Conservation (phyloP, 2,113 vertebrate species). For the Brachyistius frenatus region DNA sequence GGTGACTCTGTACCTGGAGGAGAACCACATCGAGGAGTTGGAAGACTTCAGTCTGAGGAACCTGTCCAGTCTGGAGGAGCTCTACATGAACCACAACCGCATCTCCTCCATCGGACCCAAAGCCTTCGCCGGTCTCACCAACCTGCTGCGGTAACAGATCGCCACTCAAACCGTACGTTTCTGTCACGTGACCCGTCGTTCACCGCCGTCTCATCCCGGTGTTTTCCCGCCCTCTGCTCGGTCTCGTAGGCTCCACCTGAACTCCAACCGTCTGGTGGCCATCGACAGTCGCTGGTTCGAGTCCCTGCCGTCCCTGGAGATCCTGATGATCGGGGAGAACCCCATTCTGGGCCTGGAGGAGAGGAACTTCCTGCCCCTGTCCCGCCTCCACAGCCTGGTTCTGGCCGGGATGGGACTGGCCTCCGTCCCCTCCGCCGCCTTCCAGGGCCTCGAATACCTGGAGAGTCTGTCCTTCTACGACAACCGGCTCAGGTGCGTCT, state of each 20-base stretch:
- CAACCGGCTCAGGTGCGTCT: conserved; percentile 79
- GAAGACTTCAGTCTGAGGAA: conserved; percentile 84
- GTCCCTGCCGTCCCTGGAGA: conserved; percentile 87
- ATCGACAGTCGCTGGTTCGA: conserved; percentile 88
- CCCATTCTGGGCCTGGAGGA: conserved; percentile 85
- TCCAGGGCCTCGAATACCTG: conserved; percentile 85
- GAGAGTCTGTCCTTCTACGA: conserved; percentile 89
- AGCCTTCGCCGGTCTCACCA: conserved; percentile 85
- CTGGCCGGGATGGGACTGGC: conserved; percentile 86
- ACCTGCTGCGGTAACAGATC: conserved; percentile 68
- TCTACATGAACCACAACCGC: conserved; percentile 89
- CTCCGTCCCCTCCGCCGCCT: conserved; percentile 82
- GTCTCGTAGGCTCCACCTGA: conserved; percentile 84
- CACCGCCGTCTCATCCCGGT: no score
- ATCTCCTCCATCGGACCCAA: conserved; percentile 84
- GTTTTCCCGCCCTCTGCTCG: neutral
- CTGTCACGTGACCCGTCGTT: no score
- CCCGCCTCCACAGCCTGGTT: conserved; percentile 86
- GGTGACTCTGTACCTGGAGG: conserved; percentile 88
- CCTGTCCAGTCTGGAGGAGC: conserved; percentile 85
- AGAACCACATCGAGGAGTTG: conserved; percentile 85
- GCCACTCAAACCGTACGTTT: no score
- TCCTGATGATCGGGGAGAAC: conserved; percentile 89
- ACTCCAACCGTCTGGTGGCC: conserved; percentile 85
- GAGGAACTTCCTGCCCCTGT: conserved; percentile 85